Percentiles rank a stretch among this genome's conserved stretches.
These are phyloP conservation scores for Pterocles orientalis DNA, from an alignment of 2,113 vertebrate species.

Conservation along the genomic window DNA sequence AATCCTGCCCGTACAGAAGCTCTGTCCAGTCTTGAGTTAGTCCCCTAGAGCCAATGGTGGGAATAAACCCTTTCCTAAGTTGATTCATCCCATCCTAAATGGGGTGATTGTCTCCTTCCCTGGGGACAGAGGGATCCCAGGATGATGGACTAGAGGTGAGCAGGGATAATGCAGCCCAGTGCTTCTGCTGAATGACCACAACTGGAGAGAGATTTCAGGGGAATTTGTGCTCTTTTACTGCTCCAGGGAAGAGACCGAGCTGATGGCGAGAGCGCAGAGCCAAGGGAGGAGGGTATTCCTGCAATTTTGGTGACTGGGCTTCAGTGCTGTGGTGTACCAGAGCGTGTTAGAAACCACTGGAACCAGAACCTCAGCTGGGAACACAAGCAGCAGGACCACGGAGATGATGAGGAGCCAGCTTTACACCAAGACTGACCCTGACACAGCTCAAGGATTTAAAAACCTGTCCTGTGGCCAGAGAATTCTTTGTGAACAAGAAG, in stretches of 20 bases:
- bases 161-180: fast-evolving
- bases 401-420: background rate
- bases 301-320: background rate
- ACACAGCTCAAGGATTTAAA: background rate
- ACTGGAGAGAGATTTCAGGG: background rate
- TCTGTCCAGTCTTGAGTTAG: background rate
- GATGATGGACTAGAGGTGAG: background rate
- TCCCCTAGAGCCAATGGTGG: fast-evolving
- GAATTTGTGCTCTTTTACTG: background rate
- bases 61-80: background rate
- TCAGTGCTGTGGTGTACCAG: background rate
- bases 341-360: background rate
- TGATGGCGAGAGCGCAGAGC: background rate
- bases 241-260: background rate
- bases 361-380: background rate
- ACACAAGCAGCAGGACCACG: background rate
- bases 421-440: background rate
- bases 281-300: background rate
- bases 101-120: background rate
- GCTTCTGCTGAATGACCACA: background rate
- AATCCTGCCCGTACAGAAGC: background rate
- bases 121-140: background rate
- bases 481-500: background rate
- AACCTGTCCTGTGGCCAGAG: background rate
- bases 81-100: background rate